Evolutionary conservation across 1,140 invertebrate species (phyloP).

Genomic region (Hetaerina americana): DNA sequence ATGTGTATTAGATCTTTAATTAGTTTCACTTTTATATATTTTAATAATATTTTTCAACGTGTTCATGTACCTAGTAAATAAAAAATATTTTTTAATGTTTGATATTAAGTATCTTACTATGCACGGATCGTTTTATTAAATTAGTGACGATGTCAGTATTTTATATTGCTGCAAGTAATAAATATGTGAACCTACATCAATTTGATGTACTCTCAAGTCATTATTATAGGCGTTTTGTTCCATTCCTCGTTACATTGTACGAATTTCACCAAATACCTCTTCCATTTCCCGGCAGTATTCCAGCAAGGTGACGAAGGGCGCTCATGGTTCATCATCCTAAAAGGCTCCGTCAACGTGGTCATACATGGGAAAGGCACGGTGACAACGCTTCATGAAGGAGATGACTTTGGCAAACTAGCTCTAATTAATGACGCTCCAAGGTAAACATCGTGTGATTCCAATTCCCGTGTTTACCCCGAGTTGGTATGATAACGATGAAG

Average conservation of each 20-base stretch:
- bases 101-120: too few relatives aligned
- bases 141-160: too few relatives aligned
- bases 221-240: not conserved
- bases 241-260: not conserved
- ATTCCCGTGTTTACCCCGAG: too few relatives aligned
- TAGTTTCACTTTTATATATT: too few relatives aligned
- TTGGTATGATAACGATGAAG: too few relatives aligned
- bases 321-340: conserved; percentile 77
- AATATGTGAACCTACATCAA: not conserved
- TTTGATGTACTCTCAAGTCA: not conserved
- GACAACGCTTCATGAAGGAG: conserved; percentile 68
- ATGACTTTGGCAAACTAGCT: conserved; percentile 81
- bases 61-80: too few relatives aligned
- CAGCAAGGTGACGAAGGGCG: conserved; percentile 81
- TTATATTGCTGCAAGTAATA: not conserved
- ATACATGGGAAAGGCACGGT: conserved; percentile 79
- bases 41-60: too few relatives aligned
- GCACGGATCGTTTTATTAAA: too few relatives aligned
- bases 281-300: conserved; percentile 53
- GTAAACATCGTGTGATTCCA: too few relatives aligned
- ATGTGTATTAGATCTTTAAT: too few relatives aligned
- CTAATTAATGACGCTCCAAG: conserved; percentile 77
- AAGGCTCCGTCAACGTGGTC: conserved; percentile 73
- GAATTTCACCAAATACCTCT: conserved; percentile 4
- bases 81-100: too few relatives aligned